phyloP scores from a whole-genome alignment of 1,140 invertebrate species.

The Cherax quadricarinatus region DNA sequence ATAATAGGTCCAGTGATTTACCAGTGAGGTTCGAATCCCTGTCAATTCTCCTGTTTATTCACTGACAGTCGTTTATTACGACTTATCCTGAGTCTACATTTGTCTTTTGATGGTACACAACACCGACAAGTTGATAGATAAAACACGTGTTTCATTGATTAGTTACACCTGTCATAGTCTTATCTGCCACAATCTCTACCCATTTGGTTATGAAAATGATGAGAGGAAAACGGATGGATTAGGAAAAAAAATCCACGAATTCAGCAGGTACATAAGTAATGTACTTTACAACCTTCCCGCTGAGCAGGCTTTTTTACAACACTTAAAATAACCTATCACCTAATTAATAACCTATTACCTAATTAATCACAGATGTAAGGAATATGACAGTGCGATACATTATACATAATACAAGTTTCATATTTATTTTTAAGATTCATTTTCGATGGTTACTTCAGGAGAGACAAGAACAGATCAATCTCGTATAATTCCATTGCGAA shows the following conservation, averaged over 20 bases:
- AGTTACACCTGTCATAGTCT: not conserved
- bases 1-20: no score
- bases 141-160: not conserved
- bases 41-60: no score
- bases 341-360: constrained; percentile 46
- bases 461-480: not conserved
- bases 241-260: not conserved
- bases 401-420: constrained; percentile 14
- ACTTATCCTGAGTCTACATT: no score
- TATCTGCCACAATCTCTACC: not conserved
- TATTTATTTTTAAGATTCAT: not conserved
- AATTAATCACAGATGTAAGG: constrained; percentile 40
- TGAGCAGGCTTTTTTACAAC: not conserved
- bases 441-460: not conserved
- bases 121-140: no score
- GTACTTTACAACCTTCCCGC: constrained; percentile 38
- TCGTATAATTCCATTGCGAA: not conserved
- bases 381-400: constrained; percentile 45
- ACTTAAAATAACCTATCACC: constrained; percentile 35
- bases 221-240: not conserved
- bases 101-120: no score
- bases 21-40: no score
- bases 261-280: constrained; percentile 26
- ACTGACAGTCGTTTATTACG: no score
- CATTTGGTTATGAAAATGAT: not conserved